phyloP scores from a whole-genome alignment of 2,888 invertebrate species.

The Eucera pruinosa region DNA sequence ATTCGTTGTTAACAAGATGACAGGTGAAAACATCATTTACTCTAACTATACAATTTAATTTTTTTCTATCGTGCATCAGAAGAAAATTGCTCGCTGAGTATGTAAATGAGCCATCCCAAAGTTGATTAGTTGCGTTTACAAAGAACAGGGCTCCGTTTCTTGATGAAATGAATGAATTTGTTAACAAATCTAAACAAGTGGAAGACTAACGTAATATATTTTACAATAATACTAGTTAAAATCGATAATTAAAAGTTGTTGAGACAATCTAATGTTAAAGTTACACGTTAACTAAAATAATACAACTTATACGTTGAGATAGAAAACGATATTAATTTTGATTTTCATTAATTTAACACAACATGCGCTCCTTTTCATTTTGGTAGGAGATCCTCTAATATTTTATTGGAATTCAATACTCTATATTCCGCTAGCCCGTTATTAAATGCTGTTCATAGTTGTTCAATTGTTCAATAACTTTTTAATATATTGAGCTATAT shows the following conservation, averaged over 20 bases:
- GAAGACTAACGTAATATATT: background rate
- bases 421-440: slow-evolving; percentile 15
- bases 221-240: background rate
- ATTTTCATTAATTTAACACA: background rate
- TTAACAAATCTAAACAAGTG: background rate
- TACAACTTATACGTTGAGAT: too few relatives aligned
- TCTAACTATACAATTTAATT: background rate
- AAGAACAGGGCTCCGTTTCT: background rate
- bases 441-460: slow-evolving; percentile 19
- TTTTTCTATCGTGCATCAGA: background rate
- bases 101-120: background rate
- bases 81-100: slow-evolving; percentile 11
- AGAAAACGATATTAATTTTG: background rate
- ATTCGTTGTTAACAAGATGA: slow-evolving; percentile 13
- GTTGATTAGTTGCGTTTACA: slow-evolving; percentile 21
- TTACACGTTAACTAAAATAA: background rate
- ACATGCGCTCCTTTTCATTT: background rate
- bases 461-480: slow-evolving; percentile 13
- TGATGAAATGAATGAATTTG: too few relatives aligned
- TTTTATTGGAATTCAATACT: slow-evolving; percentile 40
- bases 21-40: slow-evolving; percentile 19
- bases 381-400: slow-evolving; percentile 17
- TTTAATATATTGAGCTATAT: background rate
- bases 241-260: background rate
- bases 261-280: background rate